A percentile compares a stretch with the other conserved stretches of the same genome.
Evolutionary conservation across 2,888 invertebrate genomes (phyloP).

Genomic region (Phlogophora meticulosa): DNA sequence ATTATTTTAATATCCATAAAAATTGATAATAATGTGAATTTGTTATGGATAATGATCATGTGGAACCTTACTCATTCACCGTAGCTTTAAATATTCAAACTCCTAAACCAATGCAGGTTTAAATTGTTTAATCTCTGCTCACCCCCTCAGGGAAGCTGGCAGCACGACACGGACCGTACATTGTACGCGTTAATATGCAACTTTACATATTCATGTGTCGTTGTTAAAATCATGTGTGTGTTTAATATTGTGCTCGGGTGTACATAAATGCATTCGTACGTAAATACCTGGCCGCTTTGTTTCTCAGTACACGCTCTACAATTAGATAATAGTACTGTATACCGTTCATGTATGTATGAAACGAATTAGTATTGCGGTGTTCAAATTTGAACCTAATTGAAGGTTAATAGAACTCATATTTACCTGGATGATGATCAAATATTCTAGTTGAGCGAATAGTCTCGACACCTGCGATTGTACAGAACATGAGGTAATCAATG

Average conservation of each 20-base stretch:
- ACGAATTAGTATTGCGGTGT: conserved; percentile 19
- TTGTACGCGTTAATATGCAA: conserved; percentile 39
- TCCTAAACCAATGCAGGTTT: conserved; percentile 7
- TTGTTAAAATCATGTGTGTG: conserved; percentile 60
- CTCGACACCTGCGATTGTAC: conserved; percentile 27
- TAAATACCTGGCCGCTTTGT: conserved; percentile 62
- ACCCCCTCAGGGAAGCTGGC: conserved; percentile 13
- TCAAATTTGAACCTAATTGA: conserved; percentile 32
- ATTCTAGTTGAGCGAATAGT: conserved; percentile 31
- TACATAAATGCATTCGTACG: conserved; percentile 57
- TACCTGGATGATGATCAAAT: not conserved
- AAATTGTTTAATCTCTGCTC: conserved; percentile 24
- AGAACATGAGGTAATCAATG: conserved; percentile 20
- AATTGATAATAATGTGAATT: too few relatives aligned
- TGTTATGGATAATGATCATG: too few relatives aligned
- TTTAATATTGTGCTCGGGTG: conserved; percentile 55
- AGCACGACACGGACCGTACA: conserved; percentile 30
- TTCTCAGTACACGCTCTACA: conserved; percentile 46
- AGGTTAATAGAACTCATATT: conserved; percentile 7
- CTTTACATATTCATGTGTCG: conserved; percentile 58
- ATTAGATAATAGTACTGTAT: conserved; percentile 55
- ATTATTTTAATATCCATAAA: not conserved
- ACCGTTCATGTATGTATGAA: conserved; percentile 19
- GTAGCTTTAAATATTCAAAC: conserved; percentile 1
- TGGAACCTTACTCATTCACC: not conserved